Base-by-base conservation (phyloP, 2,888 invertebrate genomes). In the Philhelius pedissequus region DNA sequence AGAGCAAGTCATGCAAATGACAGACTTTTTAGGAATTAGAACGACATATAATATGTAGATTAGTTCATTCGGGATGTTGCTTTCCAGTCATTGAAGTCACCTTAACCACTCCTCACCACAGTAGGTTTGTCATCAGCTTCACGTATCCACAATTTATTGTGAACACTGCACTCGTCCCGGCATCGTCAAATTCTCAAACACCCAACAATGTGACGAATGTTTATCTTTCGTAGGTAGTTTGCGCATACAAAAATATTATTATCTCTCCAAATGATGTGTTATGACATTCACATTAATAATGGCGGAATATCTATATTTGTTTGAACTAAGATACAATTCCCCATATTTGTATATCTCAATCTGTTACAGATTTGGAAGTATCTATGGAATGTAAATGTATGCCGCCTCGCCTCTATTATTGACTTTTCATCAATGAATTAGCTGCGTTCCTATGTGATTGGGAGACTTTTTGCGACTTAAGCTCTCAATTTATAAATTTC, bases 151-250 rank as follows among this genome's bases (percentile, higher is more conserved):
- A 7, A 43, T 27, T 7, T 27, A 27, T 62, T 62, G 11, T 30
- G 27, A 62, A 62, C 62, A 62, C 11, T 62, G 62, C 62, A 62
- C 62, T 43, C 62, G 43, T 62, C 15, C 62, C 62, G 43, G 43
- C 18, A 43, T 7, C 15, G 15, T n/a, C 5, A 18, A 27, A 27
- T 30, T 15, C 4, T 5, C 0, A 22, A 43, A 58, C 22, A 25
- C 9, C 11, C 32, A 54, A 54, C 54, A 38, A 32, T 45, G n/a
- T n/a, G 43, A 40, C 27, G 62, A 43, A 62, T 62, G 62, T 62
- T 43, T 62, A 43, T 25, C 25, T 58, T n/a, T n/a, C 38, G n/a
- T 58, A 32, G 58, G n/a, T 58, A 32, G 58, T 40, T 56, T 25
- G 11, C 32, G n/a, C n/a, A n/a, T n/a, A 56, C 35, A 56, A n/a